Base-by-base conservation (phyloP, 1,140 invertebrate genomes). In the Manduca sexta region DNA sequence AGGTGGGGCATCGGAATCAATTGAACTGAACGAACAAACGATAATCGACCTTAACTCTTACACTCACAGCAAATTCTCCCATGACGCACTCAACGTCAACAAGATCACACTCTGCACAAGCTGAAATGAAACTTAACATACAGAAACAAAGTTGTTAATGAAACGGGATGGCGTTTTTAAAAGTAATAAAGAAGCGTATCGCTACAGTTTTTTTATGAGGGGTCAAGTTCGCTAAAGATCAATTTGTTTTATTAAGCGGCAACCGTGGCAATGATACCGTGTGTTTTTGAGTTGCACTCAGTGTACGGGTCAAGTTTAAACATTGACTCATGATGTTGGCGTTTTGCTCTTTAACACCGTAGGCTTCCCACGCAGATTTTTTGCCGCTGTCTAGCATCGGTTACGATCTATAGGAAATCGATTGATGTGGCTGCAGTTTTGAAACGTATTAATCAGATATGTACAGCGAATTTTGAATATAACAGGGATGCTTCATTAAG, bases 141-240 rank as follows among this genome's bases (percentile, higher is more conserved):
- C 3, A 16, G 14, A 3, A 18, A 18, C 17, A 40, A 49, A 10
- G 34, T 26, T 16, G 49, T 31, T 11, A 52, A 40, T 56, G n/a
- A 40, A 39, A 42, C 34, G 42, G n/a, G 18, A 41, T 39, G 29
- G n/a, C 26, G n/a, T 38, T 13, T 45, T 49, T 47, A 49, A 60
- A 60, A 56, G 42, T 43, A 39, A 47, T 48, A 57, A 47, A 46
- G 49, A 56, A 64, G 48, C 49, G 51, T 52, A 50, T 42, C 44
- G 50, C 43, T 52, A 52, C 48, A 50, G 38, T 60, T 39, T 52
- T 57, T 49, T 49, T 55, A 49, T 39, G 31, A 63, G 54, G 49
- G 69, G 64, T 72, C 66, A 72, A 72, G 59, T 74, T 70, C 56
- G 57, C 43, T 35, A 44, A 51, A 61, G 50, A 41, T 52, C 59